Evolutionary conservation across 1,140 invertebrate species (phyloP).

Genomic region (Branchinecta lynchi): DNA sequence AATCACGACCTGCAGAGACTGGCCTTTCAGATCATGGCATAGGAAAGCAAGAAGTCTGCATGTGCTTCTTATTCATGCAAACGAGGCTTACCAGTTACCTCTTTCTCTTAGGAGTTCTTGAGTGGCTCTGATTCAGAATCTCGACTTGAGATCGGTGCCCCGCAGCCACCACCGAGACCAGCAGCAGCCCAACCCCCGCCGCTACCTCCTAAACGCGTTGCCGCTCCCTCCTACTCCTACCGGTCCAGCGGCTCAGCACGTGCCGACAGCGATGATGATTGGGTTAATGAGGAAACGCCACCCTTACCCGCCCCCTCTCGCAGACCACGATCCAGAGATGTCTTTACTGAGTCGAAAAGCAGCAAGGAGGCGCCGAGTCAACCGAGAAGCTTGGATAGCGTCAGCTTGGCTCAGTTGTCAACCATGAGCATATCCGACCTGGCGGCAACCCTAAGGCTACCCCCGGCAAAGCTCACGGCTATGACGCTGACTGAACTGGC

Average conservation of each 20-base stretch:
- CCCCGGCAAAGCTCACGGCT: slow-evolving; percentile 53
- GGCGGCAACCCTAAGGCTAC: slow-evolving; percentile 53
- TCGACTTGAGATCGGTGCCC: slow-evolving; percentile 37
- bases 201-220: slow-evolving; percentile 58
- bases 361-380: slow-evolving; percentile 13
- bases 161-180: slow-evolving; percentile 51
- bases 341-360: background rate
- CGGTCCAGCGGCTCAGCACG: background rate
- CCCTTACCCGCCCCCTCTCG: slow-evolving; percentile 23
- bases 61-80: too few relatives aligned
- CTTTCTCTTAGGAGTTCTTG: background rate
- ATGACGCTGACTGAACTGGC: slow-evolving; percentile 70
- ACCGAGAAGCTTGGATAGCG: slow-evolving; percentile 37
- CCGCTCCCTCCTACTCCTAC: slow-evolving; percentile 20
- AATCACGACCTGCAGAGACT: too few relatives aligned
- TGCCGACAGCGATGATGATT: background rate
- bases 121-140: slow-evolving; percentile 28
- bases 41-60: too few relatives aligned
- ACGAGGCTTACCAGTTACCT: too few relatives aligned
- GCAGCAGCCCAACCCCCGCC: slow-evolving; percentile 55
- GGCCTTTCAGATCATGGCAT: too few relatives aligned
- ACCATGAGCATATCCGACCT: slow-evolving; percentile 60
- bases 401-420: slow-evolving; percentile 61
- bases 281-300: slow-evolving; percentile 22
- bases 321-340: slow-evolving; percentile 12